Percentiles rank a stretch among this genome's conserved stretches.
These are phyloP conservation scores for Gymnoscelis rufifasciata DNA, from an alignment of 2,888 invertebrate species.

Conservation along the genomic window DNA sequence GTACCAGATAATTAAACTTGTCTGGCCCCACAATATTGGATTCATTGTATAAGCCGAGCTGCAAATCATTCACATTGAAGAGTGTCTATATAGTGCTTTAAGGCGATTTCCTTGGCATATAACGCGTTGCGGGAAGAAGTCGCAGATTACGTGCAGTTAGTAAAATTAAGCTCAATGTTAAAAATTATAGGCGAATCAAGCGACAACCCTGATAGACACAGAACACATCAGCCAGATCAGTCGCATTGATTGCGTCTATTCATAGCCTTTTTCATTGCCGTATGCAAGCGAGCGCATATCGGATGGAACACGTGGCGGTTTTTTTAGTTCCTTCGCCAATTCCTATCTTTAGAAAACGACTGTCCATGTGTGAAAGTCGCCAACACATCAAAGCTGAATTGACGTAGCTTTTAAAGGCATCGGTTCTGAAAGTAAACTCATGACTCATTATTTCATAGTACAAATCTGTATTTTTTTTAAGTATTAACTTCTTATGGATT, in stretches of 20 bases:
- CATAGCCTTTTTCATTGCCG: slow-evolving; percentile 27
- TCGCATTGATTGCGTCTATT: slow-evolving; percentile 33
- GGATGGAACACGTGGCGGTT: slow-evolving; percentile 14
- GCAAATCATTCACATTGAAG: slow-evolving; percentile 4
- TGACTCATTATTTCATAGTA: no score
- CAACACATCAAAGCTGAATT: neutral
- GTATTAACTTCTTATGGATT: no score
- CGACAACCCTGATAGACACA: slow-evolving; percentile 20
- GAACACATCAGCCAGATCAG: slow-evolving; percentile 29
- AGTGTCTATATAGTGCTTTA: slow-evolving; percentile 2
- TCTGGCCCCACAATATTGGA: slow-evolving; percentile 12
- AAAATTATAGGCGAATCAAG: no score
- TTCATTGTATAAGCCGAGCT: slow-evolving; percentile 3
- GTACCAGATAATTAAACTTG: slow-evolving; percentile 12
- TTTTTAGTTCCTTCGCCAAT: slow-evolving; percentile 15
- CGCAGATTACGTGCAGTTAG: no score
- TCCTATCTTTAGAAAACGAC: slow-evolving; percentile 8
- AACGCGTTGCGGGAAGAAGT: no score
- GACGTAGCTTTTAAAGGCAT: no score
- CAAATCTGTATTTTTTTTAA: no score
- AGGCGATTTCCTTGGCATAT: neutral
- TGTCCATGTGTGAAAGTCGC: neutral
- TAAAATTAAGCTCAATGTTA: no score
- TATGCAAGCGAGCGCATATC: slow-evolving; percentile 23
- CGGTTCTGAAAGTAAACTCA: no score